Evolutionary conservation across 2,888 invertebrate species (phyloP).

Genomic region (Diadromus collaris): DNA sequence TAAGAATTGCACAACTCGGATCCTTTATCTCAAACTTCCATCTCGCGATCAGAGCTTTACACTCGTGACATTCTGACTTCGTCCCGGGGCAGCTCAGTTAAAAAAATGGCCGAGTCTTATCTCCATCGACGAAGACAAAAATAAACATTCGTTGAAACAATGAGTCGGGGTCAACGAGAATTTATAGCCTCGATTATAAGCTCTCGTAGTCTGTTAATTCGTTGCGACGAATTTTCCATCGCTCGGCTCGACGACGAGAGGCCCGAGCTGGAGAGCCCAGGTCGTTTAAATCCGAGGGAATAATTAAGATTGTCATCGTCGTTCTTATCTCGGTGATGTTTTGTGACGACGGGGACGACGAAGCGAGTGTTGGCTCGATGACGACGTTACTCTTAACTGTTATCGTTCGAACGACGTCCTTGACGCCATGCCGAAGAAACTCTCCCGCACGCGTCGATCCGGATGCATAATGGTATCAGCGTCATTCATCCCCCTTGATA

Average conservation of each 20-base stretch:
- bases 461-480: conserved; percentile 51
- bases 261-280: not conserved
- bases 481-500: conserved; percentile 37
- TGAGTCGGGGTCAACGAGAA: conserved; percentile 16
- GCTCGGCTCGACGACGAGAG: conserved; percentile 31
- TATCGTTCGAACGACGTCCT: conserved; percentile 40
- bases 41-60: not conserved
- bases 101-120: not conserved
- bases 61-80: not conserved
- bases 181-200: not conserved
- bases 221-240: conserved; percentile 43
- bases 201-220: not conserved
- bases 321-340: conserved; percentile 48
- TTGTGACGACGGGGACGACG: conserved; percentile 27
- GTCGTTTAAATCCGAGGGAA: conserved; percentile 51
- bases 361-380: conserved; percentile 7
- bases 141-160: not conserved
- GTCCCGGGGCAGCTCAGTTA: not conserved
- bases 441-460: conserved; percentile 42
- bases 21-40: not conserved
- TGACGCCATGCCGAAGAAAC: conserved; percentile 44
- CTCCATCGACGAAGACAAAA: not conserved
- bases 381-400: conserved; percentile 39
- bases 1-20: no score
- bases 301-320: conserved; percentile 64